These are phyloP conservation scores for Elymnias hypermnestra DNA, from an alignment of 1,140 invertebrate species.

Conservation along the genomic window DNA sequence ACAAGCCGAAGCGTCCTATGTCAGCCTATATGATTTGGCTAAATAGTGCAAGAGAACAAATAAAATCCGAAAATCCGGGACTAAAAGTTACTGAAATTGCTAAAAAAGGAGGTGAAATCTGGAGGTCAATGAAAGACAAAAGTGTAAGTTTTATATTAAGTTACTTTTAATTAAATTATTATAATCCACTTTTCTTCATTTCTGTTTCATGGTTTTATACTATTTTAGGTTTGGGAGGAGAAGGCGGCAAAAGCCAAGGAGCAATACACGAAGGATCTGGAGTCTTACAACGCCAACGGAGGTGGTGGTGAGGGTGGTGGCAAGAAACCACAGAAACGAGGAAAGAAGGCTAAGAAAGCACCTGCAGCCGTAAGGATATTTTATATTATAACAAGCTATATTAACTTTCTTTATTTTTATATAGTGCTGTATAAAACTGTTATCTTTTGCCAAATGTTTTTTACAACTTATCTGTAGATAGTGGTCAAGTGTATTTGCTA, in stretches of 20 bases:
- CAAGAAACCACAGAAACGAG: conserved; percentile 74
- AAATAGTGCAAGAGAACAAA: conserved; percentile 87
- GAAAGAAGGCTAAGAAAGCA: conserved; percentile 74
- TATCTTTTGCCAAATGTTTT: neutral
- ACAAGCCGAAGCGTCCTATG: conserved; percentile 90
- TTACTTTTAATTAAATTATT: conserved; percentile 10
- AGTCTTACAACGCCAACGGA: conserved; percentile 88
- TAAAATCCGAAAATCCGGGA: conserved; percentile 88
- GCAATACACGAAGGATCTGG: conserved; percentile 90
- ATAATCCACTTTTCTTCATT: no score
- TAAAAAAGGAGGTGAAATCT: conserved; percentile 92
- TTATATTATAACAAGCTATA: neutral
- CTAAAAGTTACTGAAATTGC: conserved; percentile 89
- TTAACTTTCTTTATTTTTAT: no score
- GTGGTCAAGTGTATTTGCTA: neutral
- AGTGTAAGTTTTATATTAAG: conserved; percentile 76
- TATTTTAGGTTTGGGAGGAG: conserved; percentile 89
- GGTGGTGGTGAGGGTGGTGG: conserved; percentile 75
- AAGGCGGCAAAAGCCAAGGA: conserved; percentile 90
- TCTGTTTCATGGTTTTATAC: no score
- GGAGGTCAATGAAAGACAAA: conserved; percentile 89
- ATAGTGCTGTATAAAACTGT: neutral
- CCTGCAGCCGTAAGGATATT: conserved; percentile 57
- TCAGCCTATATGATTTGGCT: conserved; percentile 93
- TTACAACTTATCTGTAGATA: conserved; percentile 1